phyloP scores from a whole-genome alignment of 2,888 invertebrate genomes.

The Cheilosia impressa region DNA sequence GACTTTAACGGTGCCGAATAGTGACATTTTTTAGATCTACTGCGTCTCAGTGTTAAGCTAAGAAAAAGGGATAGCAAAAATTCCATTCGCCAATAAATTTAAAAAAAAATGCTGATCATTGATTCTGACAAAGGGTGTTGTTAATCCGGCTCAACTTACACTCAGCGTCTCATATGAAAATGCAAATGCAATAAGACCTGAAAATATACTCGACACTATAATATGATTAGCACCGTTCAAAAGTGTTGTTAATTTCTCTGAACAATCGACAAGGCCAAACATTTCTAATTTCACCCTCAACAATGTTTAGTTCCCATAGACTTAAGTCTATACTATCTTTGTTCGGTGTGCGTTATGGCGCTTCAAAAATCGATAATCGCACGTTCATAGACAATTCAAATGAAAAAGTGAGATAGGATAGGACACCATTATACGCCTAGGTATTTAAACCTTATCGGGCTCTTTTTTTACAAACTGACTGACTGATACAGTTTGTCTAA shows the following conservation, averaged over 20 bases:
- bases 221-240: conserved; percentile 36
- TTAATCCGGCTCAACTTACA: too few relatives aligned
- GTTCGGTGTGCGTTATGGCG: conserved; percentile 40
- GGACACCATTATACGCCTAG: not conserved
- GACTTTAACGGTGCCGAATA: too few relatives aligned
- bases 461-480: not conserved
- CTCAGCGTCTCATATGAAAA: not conserved
- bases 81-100: too few relatives aligned
- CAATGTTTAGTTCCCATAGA: conserved; percentile 25
- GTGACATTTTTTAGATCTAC: too few relatives aligned
- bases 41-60: too few relatives aligned
- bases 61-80: too few relatives aligned
- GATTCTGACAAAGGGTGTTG: too few relatives aligned
- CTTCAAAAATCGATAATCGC: conserved; percentile 67
- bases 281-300: conserved; percentile 27
- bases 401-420: not conserved
- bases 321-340: conserved; percentile 5
- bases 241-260: conserved; percentile 13
- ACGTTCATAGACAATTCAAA: not conserved
- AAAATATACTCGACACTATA: conserved; percentile 5
- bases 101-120: too few relatives aligned
- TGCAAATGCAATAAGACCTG: conserved; percentile 4
- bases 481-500: too few relatives aligned
- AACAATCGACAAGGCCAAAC: conserved; percentile 32
- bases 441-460: not conserved